A percentile compares a stretch with the other conserved stretches of the same genome.
Evolutionary conservation across 1,140 invertebrate species (phyloP).

Genomic region (Nasonia longicornis): DNA sequence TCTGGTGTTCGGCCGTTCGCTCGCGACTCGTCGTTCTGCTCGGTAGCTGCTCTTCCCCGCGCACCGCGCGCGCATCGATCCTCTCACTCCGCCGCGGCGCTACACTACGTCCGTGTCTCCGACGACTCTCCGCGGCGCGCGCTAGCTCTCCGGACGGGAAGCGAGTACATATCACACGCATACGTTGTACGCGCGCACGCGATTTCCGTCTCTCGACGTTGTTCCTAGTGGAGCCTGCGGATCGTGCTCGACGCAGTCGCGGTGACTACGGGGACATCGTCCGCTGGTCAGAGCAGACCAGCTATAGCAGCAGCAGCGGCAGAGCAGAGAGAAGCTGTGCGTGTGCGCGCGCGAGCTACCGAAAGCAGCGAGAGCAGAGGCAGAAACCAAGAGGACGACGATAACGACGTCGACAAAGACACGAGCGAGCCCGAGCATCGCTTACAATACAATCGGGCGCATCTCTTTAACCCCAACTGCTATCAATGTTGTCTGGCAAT

Average conservation of each 20-base stretch:
- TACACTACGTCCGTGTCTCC: neutral
- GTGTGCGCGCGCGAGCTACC: slow-evolving; percentile 25
- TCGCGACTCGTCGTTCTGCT: neutral
- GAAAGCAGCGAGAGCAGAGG: slow-evolving; percentile 2
- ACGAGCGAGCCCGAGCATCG: slow-evolving; percentile 34
- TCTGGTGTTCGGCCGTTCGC: neutral
- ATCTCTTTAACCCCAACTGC: slow-evolving; percentile 54
- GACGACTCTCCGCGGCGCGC: neutral
- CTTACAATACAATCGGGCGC: slow-evolving; percentile 34
- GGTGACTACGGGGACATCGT: neutral
- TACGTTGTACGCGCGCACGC: neutral
- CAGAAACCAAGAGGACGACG: neutral
- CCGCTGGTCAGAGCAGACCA: neutral
- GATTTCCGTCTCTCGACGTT: neutral
- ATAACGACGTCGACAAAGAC: neutral
- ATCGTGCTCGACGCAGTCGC: neutral
- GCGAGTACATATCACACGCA: neutral
- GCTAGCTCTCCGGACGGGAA: slow-evolving; percentile 11
- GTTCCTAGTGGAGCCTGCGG: too few relatives aligned
- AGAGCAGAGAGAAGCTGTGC: neutral
- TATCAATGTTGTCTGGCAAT: slow-evolving; percentile 83
- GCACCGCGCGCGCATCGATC: slow-evolving; percentile 27
- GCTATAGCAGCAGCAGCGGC: neutral
- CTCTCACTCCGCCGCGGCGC: slow-evolving; percentile 13
- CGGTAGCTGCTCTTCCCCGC: slow-evolving; percentile 3